Base-by-base conservation (phyloP, 1,140 invertebrate species). In the Zaprionus ghesquierei region DNA sequence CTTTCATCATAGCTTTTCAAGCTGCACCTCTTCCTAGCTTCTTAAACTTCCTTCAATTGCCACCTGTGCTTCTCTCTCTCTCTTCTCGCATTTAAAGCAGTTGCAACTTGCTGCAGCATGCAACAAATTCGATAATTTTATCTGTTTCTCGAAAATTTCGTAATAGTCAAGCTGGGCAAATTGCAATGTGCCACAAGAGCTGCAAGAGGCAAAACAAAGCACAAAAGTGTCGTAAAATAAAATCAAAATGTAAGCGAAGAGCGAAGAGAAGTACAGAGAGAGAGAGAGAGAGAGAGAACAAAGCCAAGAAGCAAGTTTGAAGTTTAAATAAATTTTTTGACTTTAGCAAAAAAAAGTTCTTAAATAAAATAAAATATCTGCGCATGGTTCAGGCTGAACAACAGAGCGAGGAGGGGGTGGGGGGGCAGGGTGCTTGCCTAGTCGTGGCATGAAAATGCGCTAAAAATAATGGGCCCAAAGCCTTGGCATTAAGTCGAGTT, bases 401-500 rank as follows among this genome's bases (percentile, higher is more conserved):
- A 44, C 31, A 31, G 60, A 15, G 25, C 25, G 22, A 23, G 9
- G 13, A 13, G 18, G 9, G 12, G 44, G 9, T 2, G 3, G 44
- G n/a, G 41, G 3, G 20, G 6, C 23, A 69, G 12, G 12, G 31
- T 3, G 54, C 33, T 29, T 10, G 12, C 35, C 64, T 62, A 56
- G 35, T 50, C 75, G 62, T 71, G 71, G 31, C 20, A 60, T 50
- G 75, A 62, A 77, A 71, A 71, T 58, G 65, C 74, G 69, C 65
- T 69, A 51, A 85, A 86, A 86, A 85, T 81, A 86, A 86, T 86
- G 81, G 81, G 66, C 65, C 81, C 68, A 69, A 78, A 69, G 81
- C 78, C 81, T 77, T 62, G 75, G 77, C 77, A 86, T 86, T 85
- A 86, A 81, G 60, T 86, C 75, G 65, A 72, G 74, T 63, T 77